Conservation (phyloP, 2,797 vertebrate species). For the Momotus momota region DNA sequence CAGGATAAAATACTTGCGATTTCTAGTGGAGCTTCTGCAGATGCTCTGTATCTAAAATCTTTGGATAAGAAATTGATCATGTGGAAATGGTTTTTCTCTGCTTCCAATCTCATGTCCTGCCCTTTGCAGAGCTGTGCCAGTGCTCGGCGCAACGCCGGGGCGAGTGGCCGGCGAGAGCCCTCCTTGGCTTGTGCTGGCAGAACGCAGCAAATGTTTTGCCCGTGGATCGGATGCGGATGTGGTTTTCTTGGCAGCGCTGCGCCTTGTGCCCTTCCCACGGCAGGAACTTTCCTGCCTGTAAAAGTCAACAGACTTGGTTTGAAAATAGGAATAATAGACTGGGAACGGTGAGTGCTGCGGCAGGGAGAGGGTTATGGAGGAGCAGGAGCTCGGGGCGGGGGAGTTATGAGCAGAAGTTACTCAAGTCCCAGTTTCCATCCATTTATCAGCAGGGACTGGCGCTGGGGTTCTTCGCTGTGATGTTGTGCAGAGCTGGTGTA, state of each 20-base stretch:
- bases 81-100: not conserved
- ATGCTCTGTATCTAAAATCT: not conserved
- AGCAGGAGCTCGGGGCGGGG: not conserved
- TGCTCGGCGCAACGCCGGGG: rapidly evolving
- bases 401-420: not conserved
- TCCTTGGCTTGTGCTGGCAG: not conserved
- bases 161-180: not conserved
- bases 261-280: not conserved
- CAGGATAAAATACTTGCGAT: not conserved
- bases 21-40: rapidly evolving
- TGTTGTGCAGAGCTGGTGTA: not conserved
- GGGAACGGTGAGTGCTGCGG: not conserved
- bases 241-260: not conserved
- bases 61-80: not conserved
- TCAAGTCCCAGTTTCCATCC: not conserved
- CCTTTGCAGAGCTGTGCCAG: not conserved
- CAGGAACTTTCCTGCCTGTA: not conserved
- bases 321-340: not conserved
- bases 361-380: not conserved
- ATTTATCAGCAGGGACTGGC: not conserved
- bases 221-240: not conserved
- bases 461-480: not conserved
- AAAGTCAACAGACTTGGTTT: not conserved
- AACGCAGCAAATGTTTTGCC: not conserved
- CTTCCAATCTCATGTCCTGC: not conserved